These are phyloP conservation scores for Malacoraja senta DNA, from an alignment of 2,797 vertebrate genomes.

Conservation along the genomic window DNA sequence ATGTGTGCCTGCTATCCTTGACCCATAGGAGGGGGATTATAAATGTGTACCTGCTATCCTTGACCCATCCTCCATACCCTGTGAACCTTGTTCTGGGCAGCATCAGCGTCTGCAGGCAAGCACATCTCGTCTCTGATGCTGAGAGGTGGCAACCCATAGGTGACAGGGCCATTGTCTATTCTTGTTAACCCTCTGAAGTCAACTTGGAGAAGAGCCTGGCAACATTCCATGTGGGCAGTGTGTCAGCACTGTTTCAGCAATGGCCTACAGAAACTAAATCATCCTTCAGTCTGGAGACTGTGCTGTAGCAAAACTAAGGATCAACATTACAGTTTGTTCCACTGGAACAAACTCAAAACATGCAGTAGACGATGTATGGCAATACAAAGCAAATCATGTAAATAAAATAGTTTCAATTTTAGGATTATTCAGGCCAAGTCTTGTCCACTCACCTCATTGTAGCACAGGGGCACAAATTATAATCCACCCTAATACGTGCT, in stretches of 20 bases:
- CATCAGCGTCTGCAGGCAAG: background rate
- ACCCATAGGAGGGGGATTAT: background rate
- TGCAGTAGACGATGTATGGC: background rate
- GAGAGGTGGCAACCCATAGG: background rate
- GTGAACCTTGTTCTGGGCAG: background rate
- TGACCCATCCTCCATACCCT: background rate
- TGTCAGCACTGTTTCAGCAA: background rate
- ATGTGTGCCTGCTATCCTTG: background rate
- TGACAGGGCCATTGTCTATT: background rate
- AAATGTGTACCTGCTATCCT: background rate
- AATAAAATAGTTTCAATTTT: background rate
- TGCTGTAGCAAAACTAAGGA: constrained; percentile 12
- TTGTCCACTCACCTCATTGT: background rate
- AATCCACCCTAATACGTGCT: background rate
- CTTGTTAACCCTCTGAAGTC: background rate
- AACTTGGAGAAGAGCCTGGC: background rate
- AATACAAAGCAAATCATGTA: background rate
- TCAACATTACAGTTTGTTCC: background rate
- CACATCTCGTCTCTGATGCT: too few relatives aligned
- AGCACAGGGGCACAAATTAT: background rate
- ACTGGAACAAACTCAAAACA: background rate
- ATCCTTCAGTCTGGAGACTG: background rate
- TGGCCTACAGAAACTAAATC: background rate
- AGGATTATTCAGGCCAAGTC: background rate
- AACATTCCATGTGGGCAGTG: background rate